Conservation (phyloP, 2,113 vertebrate species). For the Ivindomyrus marchei region DNA sequence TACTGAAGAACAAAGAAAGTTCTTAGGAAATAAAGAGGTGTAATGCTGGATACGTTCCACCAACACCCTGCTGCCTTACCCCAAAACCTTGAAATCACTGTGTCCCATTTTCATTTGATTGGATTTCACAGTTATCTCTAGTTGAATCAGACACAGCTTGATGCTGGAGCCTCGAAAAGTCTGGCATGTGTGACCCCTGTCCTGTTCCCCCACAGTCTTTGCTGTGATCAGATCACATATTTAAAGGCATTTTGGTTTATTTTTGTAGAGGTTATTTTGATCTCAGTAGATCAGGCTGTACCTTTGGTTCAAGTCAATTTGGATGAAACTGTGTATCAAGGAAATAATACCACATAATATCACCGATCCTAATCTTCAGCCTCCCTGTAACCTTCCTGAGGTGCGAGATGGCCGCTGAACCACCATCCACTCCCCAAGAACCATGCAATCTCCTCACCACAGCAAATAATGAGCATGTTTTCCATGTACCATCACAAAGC, state of each 20-base stretch:
- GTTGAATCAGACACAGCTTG: neutral
- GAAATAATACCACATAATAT: neutral
- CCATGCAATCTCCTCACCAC: neutral
- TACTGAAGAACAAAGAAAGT: neutral
- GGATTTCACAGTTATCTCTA: neutral
- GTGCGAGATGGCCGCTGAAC: neutral
- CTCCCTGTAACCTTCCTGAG: neutral
- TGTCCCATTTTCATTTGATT: neutral
- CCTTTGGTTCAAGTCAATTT: neutral
- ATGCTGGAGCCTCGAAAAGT: neutral
- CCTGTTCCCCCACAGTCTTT: neutral
- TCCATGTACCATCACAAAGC: neutral
- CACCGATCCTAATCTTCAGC: neutral
- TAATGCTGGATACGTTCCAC: neutral
- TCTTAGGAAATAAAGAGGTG: neutral
- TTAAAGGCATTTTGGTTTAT: neutral
- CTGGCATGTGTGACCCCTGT: neutral
- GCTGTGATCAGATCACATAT: neutral
- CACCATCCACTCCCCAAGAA: neutral
- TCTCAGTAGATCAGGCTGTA: neutral
- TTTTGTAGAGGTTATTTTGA: neutral
- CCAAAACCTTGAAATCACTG: neutral
- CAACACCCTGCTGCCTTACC: neutral
- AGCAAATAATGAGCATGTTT: neutral
- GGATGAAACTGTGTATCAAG: neutral